Conservation (phyloP, 2,888 invertebrate genomes). For the Pyrrhosoma nymphula region DNA sequence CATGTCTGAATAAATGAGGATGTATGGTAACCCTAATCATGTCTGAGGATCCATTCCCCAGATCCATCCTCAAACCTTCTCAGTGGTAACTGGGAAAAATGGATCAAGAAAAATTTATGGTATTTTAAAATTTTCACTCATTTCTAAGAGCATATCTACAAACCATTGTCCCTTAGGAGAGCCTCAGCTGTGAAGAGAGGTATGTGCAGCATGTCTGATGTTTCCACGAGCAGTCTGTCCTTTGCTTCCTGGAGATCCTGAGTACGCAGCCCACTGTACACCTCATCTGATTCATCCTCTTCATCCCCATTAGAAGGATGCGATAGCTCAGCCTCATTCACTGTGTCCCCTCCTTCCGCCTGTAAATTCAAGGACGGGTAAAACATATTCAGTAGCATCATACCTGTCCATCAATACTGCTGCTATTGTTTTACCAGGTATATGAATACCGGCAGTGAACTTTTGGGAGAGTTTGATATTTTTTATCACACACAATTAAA, state of each 20-base stretch:
- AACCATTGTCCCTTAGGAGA: conserved; percentile 84
- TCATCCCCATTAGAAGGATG: conserved; percentile 54
- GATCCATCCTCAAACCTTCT: too few relatives aligned
- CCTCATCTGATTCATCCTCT: conserved; percentile 78
- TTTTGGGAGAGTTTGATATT: too few relatives aligned
- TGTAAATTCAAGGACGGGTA: conserved; percentile 71
- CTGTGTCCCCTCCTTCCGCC: conserved; percentile 78
- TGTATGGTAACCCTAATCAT: too few relatives aligned
- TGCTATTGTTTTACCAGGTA: too few relatives aligned
- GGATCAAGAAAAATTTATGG: too few relatives aligned
- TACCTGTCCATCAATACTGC: too few relatives aligned
- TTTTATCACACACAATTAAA: too few relatives aligned
- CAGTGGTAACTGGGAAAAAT: too few relatives aligned
- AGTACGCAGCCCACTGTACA: conserved; percentile 82
- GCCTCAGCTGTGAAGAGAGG: conserved; percentile 86
- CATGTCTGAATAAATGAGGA: too few relatives aligned
- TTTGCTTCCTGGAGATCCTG: conserved; percentile 86
- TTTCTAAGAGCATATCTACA: conserved; percentile 12
- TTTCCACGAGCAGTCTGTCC: conserved; percentile 85
- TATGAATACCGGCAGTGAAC: too few relatives aligned
- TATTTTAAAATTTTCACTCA: too few relatives aligned
- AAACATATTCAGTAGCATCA: conserved; percentile 58
- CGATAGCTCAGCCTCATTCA: conserved; percentile 79
- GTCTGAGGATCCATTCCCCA: too few relatives aligned
- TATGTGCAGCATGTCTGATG: conserved; percentile 85